These are phyloP conservation scores for Ovibos moschatus DNA, from an alignment of 2,113 vertebrate genomes.

Conservation along the genomic window DNA sequence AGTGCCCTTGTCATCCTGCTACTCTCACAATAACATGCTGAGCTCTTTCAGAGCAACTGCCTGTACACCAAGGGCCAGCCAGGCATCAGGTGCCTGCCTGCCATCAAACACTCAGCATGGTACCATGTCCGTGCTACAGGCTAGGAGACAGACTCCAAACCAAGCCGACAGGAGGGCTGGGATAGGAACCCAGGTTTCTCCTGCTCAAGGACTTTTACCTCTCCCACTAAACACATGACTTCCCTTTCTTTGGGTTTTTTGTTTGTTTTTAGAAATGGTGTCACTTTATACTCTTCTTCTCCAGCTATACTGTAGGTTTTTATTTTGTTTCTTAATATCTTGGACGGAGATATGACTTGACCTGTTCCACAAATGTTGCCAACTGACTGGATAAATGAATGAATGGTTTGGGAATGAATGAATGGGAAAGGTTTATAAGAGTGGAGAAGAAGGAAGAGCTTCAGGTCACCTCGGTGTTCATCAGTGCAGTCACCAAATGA, in stretches of 20 bases:
- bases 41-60: background rate
- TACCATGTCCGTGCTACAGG: background rate
- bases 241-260: background rate
- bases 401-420: background rate
- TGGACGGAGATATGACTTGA: background rate
- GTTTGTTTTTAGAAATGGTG: background rate
- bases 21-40: accelerated
- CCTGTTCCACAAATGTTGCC: background rate
- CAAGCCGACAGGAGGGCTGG: background rate
- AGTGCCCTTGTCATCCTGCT: background rate
- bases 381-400: background rate
- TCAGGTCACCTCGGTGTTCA: background rate
- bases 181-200: background rate
- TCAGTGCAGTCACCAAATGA: background rate
- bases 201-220: background rate
- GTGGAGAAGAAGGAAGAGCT: background rate
- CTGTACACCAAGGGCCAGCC: background rate
- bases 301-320: background rate
- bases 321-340: background rate
- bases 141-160: background rate
- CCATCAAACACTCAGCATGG: background rate
- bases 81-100: background rate
- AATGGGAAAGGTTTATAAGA: background rate
- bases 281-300: background rate
- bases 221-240: background rate